Evolutionary conservation across 2,113 vertebrate species (phyloP), one percentile per base, ranked within the genome.

Genomic region (Nerophis ophidion): DNA sequence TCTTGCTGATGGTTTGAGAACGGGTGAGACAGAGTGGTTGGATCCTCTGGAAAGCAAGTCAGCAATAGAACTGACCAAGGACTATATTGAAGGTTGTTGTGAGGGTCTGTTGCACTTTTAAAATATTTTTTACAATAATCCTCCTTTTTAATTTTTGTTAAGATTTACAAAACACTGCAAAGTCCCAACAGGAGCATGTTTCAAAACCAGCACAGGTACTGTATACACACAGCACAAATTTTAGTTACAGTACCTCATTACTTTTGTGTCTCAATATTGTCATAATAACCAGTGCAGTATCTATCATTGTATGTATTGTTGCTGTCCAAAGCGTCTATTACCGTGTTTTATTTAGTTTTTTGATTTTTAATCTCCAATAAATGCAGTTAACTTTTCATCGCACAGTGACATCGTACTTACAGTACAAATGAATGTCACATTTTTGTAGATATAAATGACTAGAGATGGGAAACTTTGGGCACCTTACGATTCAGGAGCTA

Each of bases 1-100:
- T 81, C 88, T 99, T 73, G 92, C 92, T 17, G 88, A 92, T 71
- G 91, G 92, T 65, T 82, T 98, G 84, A 93, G 87, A 81, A 94
- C 77, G 0, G 93, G 92, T 61, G 86, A 92, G 70, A 92, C 89
- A 0, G 92, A 96, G 56, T 98, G 95, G 95, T 87, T 91, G 19
- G 94, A 96, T 56, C 89, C 91, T 0, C 51, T 90, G 17, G 92
- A 94, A 73, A 75, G 76, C 53, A 89, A 84, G 12, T 84, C 94
- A 34, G 90, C 93, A 62, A 63, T 93, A 60, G 87, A 92, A 53
- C 75, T 94, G 67, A 92, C 92, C 48, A 92, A 90, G 76, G 87
- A 89, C 3, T 91, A 94, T 71, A 77, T 99, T 12, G 89, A 93
- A 73, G 95, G 97, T 97, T 38, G 5, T 17, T 48, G 61, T 61